phyloP scores from a whole-genome alignment of 1,140 invertebrate genomes.

The Saccostrea echinata region DNA sequence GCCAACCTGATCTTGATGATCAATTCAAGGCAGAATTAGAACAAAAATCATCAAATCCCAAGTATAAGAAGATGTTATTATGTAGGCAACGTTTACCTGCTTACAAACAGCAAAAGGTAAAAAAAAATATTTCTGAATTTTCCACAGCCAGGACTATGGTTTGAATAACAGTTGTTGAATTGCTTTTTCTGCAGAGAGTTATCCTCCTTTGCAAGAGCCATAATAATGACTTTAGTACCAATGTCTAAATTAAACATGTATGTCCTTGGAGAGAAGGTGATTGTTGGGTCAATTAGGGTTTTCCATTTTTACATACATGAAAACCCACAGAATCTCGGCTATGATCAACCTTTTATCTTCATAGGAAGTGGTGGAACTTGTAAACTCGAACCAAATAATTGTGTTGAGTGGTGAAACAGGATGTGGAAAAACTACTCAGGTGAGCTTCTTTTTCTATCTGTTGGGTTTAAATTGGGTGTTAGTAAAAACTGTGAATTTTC shows the following conservation, averaged over 20 bases:
- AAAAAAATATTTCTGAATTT: not conserved
- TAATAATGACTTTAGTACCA: no score
- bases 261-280: no score
- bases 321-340: not conserved
- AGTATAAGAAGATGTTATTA: constrained; percentile 69
- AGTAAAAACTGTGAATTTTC: not conserved
- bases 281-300: no score
- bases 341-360: constrained; percentile 15
- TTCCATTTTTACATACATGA: no score
- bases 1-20: constrained; percentile 50
- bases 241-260: no score
- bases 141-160: no score
- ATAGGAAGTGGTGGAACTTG: constrained; percentile 71
- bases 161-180: no score
- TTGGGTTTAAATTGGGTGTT: not conserved
- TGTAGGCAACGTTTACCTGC: constrained; percentile 72
- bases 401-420: constrained; percentile 80
- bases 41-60: constrained; percentile 49
- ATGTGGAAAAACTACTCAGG: constrained; percentile 80
- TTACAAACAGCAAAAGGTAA: constrained; percentile 71
- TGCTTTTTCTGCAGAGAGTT: no score
- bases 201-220: no score
- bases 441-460: constrained; percentile 78
- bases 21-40: constrained; percentile 55
- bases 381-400: constrained; percentile 73